Evolutionary conservation across 2,797 vertebrate genomes (phyloP).

Genomic region (Acanthurus leucopareius): DNA sequence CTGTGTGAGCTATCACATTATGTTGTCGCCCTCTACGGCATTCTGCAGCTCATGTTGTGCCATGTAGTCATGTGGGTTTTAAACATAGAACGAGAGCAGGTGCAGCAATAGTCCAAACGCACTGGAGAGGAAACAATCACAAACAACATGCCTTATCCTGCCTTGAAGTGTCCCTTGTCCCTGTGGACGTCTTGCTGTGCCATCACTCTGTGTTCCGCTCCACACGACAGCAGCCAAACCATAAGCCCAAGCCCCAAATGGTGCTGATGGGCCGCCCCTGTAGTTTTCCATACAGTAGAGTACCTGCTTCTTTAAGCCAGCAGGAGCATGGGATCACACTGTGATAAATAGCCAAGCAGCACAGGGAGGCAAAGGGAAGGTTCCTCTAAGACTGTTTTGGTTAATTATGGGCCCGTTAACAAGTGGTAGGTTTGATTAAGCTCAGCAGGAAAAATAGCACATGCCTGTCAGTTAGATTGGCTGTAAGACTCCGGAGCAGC

Average conservation of each 20-base stretch:
- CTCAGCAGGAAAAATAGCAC: constrained; percentile 63
- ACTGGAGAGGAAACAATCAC: constrained; percentile 75
- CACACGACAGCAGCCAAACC: constrained; percentile 41
- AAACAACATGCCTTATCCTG: constrained; percentile 79
- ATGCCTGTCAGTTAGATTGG: constrained; percentile 57
- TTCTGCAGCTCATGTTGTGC: constrained; percentile 59
- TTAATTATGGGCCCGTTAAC: constrained; percentile 79
- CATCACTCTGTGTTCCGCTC: constrained; percentile 58
- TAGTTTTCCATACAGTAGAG: constrained; percentile 14
- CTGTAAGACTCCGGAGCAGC: constrained; percentile 23
- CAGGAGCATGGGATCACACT: constrained; percentile 63
- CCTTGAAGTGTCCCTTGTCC: constrained; percentile 71
- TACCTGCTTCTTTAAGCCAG: constrained; percentile 52
- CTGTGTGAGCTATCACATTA: constrained; percentile 73
- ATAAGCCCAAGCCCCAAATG: constrained; percentile 36
- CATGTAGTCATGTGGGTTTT: constrained; percentile 64
- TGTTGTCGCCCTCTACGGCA: constrained; percentile 59
- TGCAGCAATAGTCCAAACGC: constrained; percentile 67
- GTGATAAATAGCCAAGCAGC: constrained; percentile 79
- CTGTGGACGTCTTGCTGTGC: constrained; percentile 62
- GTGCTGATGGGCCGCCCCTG: constrained; percentile 25
- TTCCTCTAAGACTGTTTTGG: constrained; percentile 77
- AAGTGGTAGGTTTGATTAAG: constrained; percentile 76
- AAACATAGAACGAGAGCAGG: constrained; percentile 74
- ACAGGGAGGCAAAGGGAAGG: constrained; percentile 47